phyloP scores from a whole-genome alignment of 2,888 invertebrate genomes.

The Eupeodes latifasciatus region DNA sequence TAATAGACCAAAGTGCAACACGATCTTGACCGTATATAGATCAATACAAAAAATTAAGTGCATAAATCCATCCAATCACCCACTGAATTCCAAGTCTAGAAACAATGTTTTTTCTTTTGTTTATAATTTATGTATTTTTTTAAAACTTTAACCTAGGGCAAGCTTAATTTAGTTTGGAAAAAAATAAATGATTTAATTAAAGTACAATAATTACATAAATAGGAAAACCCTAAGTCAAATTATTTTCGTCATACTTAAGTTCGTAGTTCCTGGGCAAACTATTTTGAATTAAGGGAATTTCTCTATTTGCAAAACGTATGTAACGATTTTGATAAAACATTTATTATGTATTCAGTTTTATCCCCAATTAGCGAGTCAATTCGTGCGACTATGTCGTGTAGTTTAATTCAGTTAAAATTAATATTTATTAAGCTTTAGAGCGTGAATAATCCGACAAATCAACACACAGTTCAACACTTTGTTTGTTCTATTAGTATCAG shows the following conservation, averaged over 20 bases:
- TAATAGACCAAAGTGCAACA: background rate
- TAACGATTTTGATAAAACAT: constrained; percentile 10
- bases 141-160: background rate
- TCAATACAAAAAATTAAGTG: constrained; percentile 36
- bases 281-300: background rate
- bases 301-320: background rate
- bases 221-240: constrained; percentile 6
- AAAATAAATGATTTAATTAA: background rate
- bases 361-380: background rate
- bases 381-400: constrained; percentile 10
- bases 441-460: constrained; percentile 50
- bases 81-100: constrained; percentile 45
- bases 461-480: constrained; percentile 63
- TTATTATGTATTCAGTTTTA: background rate
- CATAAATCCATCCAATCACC: constrained; percentile 59
- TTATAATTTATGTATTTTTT: constrained; percentile 13
- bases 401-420: constrained; percentile 36
- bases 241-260: background rate
- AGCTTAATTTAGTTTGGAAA: background rate
- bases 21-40: constrained; percentile 54
- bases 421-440: constrained; percentile 62
- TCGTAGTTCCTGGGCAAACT: background rate
- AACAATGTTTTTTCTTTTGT: background rate
- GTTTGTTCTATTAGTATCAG: constrained; percentile 44
- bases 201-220: background rate